These are phyloP conservation scores for Aphaenogaster ashmeadi DNA, from an alignment of 1,140 invertebrate species.

Conservation along the genomic window DNA sequence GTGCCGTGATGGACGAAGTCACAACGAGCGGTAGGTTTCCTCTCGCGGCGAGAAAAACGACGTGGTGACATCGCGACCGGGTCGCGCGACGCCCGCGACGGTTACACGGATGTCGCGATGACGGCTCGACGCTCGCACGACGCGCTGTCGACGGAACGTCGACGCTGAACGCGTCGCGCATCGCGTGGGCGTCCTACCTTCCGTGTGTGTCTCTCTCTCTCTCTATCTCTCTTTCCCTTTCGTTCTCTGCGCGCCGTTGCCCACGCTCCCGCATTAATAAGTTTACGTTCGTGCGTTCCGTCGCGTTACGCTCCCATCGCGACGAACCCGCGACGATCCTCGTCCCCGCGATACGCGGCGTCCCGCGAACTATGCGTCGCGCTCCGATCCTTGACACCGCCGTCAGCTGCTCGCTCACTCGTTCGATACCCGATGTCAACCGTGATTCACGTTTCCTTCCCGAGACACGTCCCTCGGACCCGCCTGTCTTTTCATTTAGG, in stretches of 20 bases:
- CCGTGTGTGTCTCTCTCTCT: slow-evolving; percentile 34
- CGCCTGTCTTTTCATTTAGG: slow-evolving; percentile 31
- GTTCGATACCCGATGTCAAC: slow-evolving; percentile 65
- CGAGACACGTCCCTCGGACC: slow-evolving; percentile 46
- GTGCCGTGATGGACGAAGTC: slow-evolving; percentile 84
- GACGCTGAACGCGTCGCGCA: slow-evolving; percentile 43
- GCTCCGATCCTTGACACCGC: neutral
- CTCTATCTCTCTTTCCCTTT: slow-evolving; percentile 3
- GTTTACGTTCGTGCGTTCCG: slow-evolving; percentile 68
- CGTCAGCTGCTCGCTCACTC: slow-evolving; percentile 66
- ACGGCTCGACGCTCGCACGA: slow-evolving; percentile 24
- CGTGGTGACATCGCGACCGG: neutral
- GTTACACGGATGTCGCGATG: neutral
- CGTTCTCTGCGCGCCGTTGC: slow-evolving; percentile 39
- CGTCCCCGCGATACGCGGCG: neutral
- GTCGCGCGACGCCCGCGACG: neutral
- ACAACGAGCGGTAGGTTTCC: slow-evolving; percentile 81
- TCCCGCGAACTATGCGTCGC: neutral
- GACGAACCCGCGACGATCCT: neutral
- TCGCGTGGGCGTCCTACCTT: slow-evolving; percentile 83
- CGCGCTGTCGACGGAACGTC: slow-evolving; percentile 39
- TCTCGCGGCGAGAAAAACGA: neutral
- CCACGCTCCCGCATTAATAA: slow-evolving; percentile 71
- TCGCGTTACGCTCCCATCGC: slow-evolving; percentile 9
- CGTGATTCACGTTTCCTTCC: slow-evolving; percentile 73